Base-by-base conservation (phyloP, 2,113 vertebrate genomes). In the Leuciscus idus region DNA sequence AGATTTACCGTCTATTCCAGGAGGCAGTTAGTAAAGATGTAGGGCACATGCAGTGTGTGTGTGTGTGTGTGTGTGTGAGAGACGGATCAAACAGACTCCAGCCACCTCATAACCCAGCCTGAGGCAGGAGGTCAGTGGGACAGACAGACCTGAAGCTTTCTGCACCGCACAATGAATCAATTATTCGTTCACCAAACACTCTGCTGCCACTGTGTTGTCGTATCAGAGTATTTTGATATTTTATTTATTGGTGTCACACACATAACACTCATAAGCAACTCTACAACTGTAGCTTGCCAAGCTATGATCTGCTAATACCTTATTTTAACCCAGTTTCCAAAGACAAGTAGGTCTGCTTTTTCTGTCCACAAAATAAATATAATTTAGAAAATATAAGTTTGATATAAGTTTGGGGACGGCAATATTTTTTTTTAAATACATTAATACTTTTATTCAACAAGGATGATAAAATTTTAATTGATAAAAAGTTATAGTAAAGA, bases 141-240 rank as follows among this genome's bases (percentile, higher is more conserved):
- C 85, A 61, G n/a, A 46, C 43, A 43, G 43, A 78, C 79, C 50
- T 72, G 72, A 39, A 39, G 9, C 30, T 86, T 86, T 80, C 84
- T 88, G 72, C 62, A 62, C 11, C 19, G 26, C 36, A 81, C 61
- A 66, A 66, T 50, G 8, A 30, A 43, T 50, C 30, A 55, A 28
- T 46, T 57, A 84, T 39, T 55, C 50, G 4, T 55, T 17, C 23
- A 15, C 23, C 23, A 26, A 36, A 5, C 30, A 59, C 64, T 36
- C 46, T 36, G 5, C 66, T 28, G 13, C 7, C 6, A 7, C 61
- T 9, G 36, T 12, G 4, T 11, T 64, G n/a, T 6, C 48, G 13
- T 26, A 43, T 48, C 72, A 74, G 36, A 66, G 43, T 2, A 46
- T 64, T 30, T 10, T 26, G 19, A 68, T 52, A 33, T 62, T 33